A percentile compares a stretch with the other conserved stretches of the same genome.
phyloP scores from a whole-genome alignment of 2,888 invertebrate genomes.

The Netelia inedita region DNA sequence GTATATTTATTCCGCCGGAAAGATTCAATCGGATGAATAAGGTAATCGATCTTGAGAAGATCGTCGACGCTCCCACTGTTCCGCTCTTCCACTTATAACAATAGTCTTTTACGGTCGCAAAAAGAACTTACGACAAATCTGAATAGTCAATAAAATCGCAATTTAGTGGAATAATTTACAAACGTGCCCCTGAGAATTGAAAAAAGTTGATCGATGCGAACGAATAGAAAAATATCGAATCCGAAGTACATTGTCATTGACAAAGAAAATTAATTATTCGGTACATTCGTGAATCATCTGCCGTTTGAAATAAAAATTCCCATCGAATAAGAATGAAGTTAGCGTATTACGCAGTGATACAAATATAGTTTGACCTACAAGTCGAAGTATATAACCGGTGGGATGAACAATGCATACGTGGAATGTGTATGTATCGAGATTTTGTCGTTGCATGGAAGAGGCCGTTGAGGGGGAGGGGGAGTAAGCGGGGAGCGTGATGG shows the following conservation, averaged over 20 bases:
- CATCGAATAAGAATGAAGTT: background rate
- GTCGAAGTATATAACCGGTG: background rate
- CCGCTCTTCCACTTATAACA: background rate
- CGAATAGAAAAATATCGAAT: too few species aligned
- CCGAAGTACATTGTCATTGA: too few species aligned
- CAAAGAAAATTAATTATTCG: too few species aligned
- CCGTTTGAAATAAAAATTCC: too few species aligned
- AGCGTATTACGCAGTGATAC: background rate
- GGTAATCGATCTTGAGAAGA: slow-evolving; percentile 52
- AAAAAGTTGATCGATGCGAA: too few species aligned
- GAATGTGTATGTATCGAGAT: slow-evolving; percentile 16
- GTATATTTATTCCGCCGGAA: slow-evolving; percentile 25
- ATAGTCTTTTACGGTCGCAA: background rate
- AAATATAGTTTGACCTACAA: background rate
- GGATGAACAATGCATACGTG: background rate
- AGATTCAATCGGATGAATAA: slow-evolving; percentile 51
- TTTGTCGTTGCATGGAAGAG: slow-evolving; percentile 9
- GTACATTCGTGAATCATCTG: too few species aligned
- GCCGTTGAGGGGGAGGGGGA: background rate
- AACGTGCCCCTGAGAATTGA: too few species aligned
- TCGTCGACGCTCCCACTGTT: slow-evolving; percentile 26
- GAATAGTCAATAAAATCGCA: slow-evolving; percentile 26
- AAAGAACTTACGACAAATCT: slow-evolving; percentile 52
- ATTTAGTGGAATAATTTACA: background rate
- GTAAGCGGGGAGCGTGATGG: background rate